Evolutionary conservation across 2,797 vertebrate genomes (phyloP), one percentile per base, ranked within the genome.

Genomic region (Gallinago stenura): DNA sequence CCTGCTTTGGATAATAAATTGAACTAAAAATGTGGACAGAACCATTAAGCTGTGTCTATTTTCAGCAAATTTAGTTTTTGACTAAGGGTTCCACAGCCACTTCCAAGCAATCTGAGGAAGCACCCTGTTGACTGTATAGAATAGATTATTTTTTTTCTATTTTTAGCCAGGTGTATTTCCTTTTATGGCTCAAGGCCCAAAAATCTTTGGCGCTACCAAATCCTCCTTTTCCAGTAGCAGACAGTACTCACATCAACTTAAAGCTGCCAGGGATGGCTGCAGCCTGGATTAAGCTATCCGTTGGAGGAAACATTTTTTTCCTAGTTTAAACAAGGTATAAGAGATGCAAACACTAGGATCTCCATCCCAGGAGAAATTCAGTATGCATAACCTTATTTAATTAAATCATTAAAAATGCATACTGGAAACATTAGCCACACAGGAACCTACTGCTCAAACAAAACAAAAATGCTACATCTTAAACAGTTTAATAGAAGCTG

Each of bases 381-480:
- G 21, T 18, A 7, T 50, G 48, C 9, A 13, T 39, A 89, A 82
- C 31, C 35, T 76, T 87, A 58, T 30, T 88, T 89, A 95, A 95
- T 79, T 69, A 87, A 82, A 79, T 45, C 10, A 70, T 66, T 90
- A 91, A 89, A 89, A 79, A 96, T 48, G 54, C 62, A 91, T 41
- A 72, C 31, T 84, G 81, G 81, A 94, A 91, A 87, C 0, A 0
- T n/a, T 66, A 90, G 51, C 54, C 66, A 72, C 39, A 62, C 48
- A 90, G 58, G 54, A 92, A 76, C 8, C 26, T 60, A 70, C 46
- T 33, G 30, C 56, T 89, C 88, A 82, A 90, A 84, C 43, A 76
- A 85, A 95, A 90, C 50, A 88, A 71, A 92, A 90, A 51, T 10
- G 4, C 54, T 78, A 43, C 79, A 81, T 72, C 41, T 79, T 70